Evolutionary conservation across 2,888 invertebrate genomes (phyloP), one percentile per base, ranked within the genome.

Genomic region (Metacarcinus magister): DNA sequence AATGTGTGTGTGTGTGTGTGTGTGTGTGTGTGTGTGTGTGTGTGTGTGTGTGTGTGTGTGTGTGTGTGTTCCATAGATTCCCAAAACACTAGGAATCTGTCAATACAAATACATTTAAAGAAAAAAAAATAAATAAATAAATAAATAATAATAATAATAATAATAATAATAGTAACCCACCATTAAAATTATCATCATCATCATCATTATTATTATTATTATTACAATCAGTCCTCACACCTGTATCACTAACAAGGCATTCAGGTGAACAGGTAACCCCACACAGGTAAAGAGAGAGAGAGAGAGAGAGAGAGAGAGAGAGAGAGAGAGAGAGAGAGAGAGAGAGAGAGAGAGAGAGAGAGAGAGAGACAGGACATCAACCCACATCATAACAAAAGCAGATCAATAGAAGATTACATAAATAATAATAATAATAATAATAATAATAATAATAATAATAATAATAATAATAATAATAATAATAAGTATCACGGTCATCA

Each of bases 21-120:
- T 32, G 39, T 44, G 90, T 87, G 87, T 87, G 87, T 87, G 87
- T 87, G 87, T 87, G 87, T 87, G 87, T 87, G 87, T 87, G 87
- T 87, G 87, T 87, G 87, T 87, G 87, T 87, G 87, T 87, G 87
- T 87, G 87, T 87, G 87, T 87, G 87, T 16, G 87, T 23, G 87
- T 23, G 87, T 23, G 87, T 87, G 87, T 23, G 87, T 23, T 23
- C n/a, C n/a, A n/a, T n/a, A n/a, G n/a, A n/a, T n/a, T n/a, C n/a
- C n/a, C n/a, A n/a, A n/a, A n/a, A n/a, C n/a, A n/a, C n/a, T n/a
- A n/a, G n/a, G n/a, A n/a, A n/a, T 8, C n/a, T n/a, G 10, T 87
- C 23, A 87, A 28, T n/a, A 87, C 7, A 7, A n/a, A 87, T 87
- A 28, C n/a, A 87, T 87, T 8, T n/a, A 87, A 87, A 16, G 7